A percentile compares a stretch with the other conserved stretches of the same genome.
These are phyloP conservation scores for Limnodromus scolopaceus DNA, from an alignment of 2,797 vertebrate species.

Conservation along the genomic window DNA sequence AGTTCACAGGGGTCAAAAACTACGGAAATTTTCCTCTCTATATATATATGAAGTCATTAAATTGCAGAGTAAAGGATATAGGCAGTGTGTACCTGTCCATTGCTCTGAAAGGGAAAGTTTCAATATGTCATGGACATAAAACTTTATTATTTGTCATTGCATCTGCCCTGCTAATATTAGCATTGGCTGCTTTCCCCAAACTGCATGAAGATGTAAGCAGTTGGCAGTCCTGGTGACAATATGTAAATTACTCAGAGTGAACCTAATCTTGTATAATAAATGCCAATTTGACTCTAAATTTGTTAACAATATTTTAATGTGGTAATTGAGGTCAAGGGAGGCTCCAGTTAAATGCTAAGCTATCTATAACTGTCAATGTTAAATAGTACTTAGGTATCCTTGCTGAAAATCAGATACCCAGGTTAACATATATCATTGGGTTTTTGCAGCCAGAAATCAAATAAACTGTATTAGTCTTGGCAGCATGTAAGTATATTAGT, in stretches of 20 bases:
- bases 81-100: neutral
- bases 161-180: conserved; percentile 27
- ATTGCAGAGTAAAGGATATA: neutral
- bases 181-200: conserved; percentile 58
- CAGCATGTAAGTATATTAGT: conserved; percentile 49
- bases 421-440: conserved; percentile 50
- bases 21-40: neutral
- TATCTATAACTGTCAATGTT: conserved; percentile 73
- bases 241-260: conserved; percentile 75
- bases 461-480: conserved; percentile 50
- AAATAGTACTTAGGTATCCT: conserved; percentile 51
- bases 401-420: conserved; percentile 56
- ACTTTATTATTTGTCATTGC: conserved; percentile 51
- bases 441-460: conserved; percentile 61
- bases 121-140: neutral
- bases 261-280: conserved; percentile 75
- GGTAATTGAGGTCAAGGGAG: conserved; percentile 77
- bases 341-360: conserved; percentile 62
- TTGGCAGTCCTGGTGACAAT: conserved; percentile 68
- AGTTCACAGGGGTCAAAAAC: neutral
- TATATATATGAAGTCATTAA: neutral
- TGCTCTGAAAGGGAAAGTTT: neutral
- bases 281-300: conserved; percentile 76
- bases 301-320: conserved; percentile 81
- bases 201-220: conserved; percentile 66